These are phyloP conservation scores for Amniataba percoides DNA, from an alignment of 2,797 vertebrate genomes.

Conservation along the genomic window DNA sequence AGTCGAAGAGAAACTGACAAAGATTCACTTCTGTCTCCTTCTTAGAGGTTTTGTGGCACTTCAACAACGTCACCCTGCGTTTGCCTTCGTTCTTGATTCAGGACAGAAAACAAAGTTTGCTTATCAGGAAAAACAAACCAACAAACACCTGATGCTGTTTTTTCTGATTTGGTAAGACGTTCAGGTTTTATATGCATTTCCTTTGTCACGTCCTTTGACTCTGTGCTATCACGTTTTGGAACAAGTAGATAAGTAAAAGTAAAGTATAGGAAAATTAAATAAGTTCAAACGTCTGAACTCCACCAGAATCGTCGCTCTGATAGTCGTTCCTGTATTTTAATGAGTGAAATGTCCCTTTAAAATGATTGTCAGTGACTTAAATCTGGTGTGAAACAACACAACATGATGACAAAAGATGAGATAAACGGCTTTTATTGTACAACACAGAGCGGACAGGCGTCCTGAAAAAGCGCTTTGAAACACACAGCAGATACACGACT, in stretches of 20 bases:
- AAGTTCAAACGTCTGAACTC: not conserved
- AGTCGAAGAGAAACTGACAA: too few species aligned
- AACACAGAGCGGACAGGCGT: slow-evolving; percentile 52
- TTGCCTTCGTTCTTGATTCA: not conserved
- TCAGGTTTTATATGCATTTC: too few species aligned
- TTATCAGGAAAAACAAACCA: too few species aligned
- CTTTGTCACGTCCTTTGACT: not conserved
- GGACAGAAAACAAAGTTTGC: too few species aligned
- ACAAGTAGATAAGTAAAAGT: too few species aligned
- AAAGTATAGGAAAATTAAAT: too few species aligned
- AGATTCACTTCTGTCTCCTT: too few species aligned
- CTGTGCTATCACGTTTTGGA: not conserved
- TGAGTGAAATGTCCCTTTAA: not conserved
- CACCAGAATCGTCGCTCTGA: not conserved
- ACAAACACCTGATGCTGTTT: too few species aligned
- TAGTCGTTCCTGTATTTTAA: not conserved
- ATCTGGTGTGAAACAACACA: not conserved
- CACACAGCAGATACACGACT: slow-evolving; percentile 42
- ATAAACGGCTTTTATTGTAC: slow-evolving; percentile 56
- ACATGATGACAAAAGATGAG: not conserved
- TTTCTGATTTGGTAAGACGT: not conserved
- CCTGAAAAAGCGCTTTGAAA: slow-evolving; percentile 33
- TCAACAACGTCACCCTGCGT: not conserved
- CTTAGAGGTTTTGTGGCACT: not conserved
- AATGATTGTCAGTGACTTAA: too few species aligned